Base-by-base conservation (phyloP, 2,113 vertebrate genomes). In the Cardinalis cardinalis region DNA sequence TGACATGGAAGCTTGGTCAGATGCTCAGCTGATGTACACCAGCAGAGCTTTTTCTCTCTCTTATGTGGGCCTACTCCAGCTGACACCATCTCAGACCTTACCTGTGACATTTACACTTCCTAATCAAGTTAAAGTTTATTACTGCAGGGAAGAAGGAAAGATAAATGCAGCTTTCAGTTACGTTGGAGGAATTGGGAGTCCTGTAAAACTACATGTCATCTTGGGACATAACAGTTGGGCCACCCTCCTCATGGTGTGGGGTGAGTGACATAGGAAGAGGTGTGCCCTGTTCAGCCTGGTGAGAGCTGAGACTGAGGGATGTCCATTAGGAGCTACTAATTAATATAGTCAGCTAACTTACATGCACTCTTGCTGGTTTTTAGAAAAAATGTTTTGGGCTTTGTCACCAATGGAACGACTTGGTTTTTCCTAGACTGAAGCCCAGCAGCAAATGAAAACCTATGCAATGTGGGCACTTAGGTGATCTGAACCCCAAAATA, bases 191-290 rank as follows among this genome's bases (percentile, higher is more conserved):
- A 46, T 16, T 32, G 23, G 9, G 12, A 73, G 43, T n/a, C 20
- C 65, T 63, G 26, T 60, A 64, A 78, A 81, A 14, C 12, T 52
- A 6, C 1, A 0, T 10, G 18, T 7, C 17, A 14, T 34, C 38
- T 38, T 70, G 34, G 29, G 41, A 53, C 0, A 0, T 1, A 61
- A 40, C 40, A 10, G 26, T 79, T 0, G 0, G 15, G 66, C 32
- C 29, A 24, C 18, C 8, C 9, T 79, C 16, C 9, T 70, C 16
- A 9, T 41, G 46, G 8, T 2, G 0, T 20, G 16, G 8, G 32
- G 8, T 34, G 38, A 61, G 41, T 18, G 43, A 46, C 14, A 18
- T 6, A 51, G 48, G 52, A 73, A 84, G 18, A 12, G 0, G 10
- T 14, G 28, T 44, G 38, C 19, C 60, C 25, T 74, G 64, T 55